Evolutionary conservation across 2,113 vertebrate species (phyloP).

Genomic region (Petrocephalus zakoni): DNA sequence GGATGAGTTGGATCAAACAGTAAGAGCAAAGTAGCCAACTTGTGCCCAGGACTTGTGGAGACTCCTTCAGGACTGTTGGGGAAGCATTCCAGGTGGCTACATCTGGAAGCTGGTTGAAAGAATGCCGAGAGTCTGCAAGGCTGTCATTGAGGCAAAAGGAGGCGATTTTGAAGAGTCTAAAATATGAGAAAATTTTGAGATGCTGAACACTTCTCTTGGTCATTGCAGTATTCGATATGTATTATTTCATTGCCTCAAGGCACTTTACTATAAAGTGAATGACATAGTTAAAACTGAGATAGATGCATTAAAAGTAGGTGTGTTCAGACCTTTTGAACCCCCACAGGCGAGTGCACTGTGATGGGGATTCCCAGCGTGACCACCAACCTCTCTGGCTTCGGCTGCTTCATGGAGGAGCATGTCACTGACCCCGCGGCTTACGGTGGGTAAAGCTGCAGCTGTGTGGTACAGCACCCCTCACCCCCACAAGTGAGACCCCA

Average conservation of each 20-base stretch:
- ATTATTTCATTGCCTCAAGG: neutral
- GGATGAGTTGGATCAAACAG: neutral
- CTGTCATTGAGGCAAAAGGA: no score
- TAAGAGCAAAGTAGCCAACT: neutral
- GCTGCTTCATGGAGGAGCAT: constrained; percentile 95
- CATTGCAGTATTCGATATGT: neutral
- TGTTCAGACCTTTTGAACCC: neutral
- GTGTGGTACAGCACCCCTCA: neutral
- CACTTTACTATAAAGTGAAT: neutral
- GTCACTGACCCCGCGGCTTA: constrained; percentile 89
- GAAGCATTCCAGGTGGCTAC: no score
- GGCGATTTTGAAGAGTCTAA: neutral
- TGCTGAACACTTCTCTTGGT: neutral
- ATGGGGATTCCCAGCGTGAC: constrained; percentile 98
- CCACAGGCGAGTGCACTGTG: constrained; percentile 89
- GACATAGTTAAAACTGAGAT: neutral
- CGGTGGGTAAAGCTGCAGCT: constrained; percentile 52
- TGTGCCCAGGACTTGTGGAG: neutral
- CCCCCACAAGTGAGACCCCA: neutral
- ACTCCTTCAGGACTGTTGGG: neutral
- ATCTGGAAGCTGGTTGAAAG: no score
- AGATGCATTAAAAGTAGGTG: neutral
- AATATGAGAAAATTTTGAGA: neutral
- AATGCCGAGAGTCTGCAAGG: no score
- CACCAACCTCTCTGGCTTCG: constrained; percentile 94